phyloP scores from a whole-genome alignment of 2,888 invertebrate species.

The Lacanobia wlatinum region DNA sequence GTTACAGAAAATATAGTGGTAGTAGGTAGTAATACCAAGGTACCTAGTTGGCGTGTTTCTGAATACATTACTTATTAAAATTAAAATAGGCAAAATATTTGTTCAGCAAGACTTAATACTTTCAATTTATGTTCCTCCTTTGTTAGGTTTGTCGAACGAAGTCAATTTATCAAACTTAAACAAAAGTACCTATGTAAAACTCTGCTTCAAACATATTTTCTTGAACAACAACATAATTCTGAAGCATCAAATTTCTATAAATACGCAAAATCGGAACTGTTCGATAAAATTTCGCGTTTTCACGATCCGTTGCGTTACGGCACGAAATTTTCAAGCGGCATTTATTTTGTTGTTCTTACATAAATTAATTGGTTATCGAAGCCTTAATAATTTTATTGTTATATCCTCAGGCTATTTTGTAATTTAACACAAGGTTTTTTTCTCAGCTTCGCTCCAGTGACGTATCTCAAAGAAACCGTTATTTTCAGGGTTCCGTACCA shows the following conservation, averaged over 20 bases:
- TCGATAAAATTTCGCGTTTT: conserved; percentile 14
- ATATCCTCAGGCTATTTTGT: background rate
- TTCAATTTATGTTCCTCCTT: conserved; percentile 26
- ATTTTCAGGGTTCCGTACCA: background rate
- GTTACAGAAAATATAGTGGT: too few species aligned
- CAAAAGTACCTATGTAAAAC: conserved; percentile 17
- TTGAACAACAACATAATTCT: conserved; percentile 28
- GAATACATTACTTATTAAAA: too few species aligned
- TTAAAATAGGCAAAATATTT: background rate
- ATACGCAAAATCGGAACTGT: conserved; percentile 29
- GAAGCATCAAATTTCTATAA: conserved; percentile 32
- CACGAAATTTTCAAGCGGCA: conserved; percentile 2
- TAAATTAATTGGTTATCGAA: background rate
- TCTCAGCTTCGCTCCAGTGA: background rate
- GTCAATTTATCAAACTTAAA: conserved; percentile 41
- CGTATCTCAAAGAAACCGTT: background rate
- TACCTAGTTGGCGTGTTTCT: too few species aligned
- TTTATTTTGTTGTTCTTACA: background rate
- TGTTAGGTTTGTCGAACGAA: conserved; percentile 37
- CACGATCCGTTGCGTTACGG: background rate
- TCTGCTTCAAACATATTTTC: conserved; percentile 21
- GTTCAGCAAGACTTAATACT: background rate
- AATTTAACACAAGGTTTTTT: background rate
- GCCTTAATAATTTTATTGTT: background rate
- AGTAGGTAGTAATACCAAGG: too few species aligned